Conservation (phyloP, 2,113 vertebrate species). For the Herpailurus yagouaroundi region DNA sequence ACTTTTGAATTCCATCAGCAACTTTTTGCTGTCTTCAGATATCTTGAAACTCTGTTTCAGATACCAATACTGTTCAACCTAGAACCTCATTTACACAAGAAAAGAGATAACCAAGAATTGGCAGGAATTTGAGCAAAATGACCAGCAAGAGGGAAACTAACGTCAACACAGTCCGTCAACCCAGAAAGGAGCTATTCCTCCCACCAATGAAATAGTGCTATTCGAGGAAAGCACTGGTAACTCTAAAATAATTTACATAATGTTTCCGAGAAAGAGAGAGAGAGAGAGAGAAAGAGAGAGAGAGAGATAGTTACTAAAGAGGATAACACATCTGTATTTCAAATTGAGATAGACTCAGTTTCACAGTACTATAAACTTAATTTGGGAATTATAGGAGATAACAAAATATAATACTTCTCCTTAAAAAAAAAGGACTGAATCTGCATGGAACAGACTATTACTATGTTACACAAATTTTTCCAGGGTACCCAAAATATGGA, state of each 20-base stretch:
- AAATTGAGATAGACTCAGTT: background rate
- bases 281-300: background rate
- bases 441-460: background rate
- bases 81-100: slow-evolving; percentile 70
- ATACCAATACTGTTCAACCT: slow-evolving; percentile 61
- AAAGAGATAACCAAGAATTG: slow-evolving; percentile 69
- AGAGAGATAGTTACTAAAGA: background rate
- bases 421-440: background rate
- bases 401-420: background rate
- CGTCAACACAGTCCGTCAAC: background rate
- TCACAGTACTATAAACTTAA: slow-evolving; percentile 2
- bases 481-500: background rate
- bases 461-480: background rate
- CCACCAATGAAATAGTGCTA: background rate
- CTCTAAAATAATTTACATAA: background rate
- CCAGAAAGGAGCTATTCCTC: background rate
- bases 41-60: slow-evolving; percentile 70
- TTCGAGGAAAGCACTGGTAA: background rate
- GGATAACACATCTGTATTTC: background rate
- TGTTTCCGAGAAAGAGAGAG: background rate
- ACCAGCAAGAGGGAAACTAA: slow-evolving; percentile 53
- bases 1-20: slow-evolving; percentile 72
- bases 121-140: slow-evolving; percentile 64
- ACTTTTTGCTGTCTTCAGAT: slow-evolving; percentile 59
- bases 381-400: background rate